Evolutionary conservation across 2,797 vertebrate genomes (phyloP).

Genomic region (Carduelis carduelis): DNA sequence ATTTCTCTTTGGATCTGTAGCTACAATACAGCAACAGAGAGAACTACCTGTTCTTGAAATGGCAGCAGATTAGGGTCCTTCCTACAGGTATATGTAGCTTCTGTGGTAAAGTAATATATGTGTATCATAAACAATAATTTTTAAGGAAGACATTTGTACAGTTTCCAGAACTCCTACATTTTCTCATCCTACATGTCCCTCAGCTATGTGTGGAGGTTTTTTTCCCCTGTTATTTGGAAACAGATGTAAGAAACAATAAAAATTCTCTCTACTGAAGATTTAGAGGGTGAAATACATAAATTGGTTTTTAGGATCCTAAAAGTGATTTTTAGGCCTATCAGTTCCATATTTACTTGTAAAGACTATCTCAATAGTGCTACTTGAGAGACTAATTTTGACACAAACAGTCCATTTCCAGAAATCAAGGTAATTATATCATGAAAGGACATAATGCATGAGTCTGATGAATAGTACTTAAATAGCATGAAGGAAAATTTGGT

Average conservation of each 20-base stretch:
- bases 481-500: neutral
- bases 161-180: neutral
- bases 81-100: neutral
- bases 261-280: neutral
- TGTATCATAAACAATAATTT: neutral
- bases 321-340: neutral
- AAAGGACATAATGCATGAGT: neutral
- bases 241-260: neutral
- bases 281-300: neutral
- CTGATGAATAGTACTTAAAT: neutral
- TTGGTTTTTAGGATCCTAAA: neutral
- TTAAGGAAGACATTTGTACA: neutral
- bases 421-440: neutral
- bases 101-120: neutral
- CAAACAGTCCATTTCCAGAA: neutral
- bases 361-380: neutral
- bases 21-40: neutral
- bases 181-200: neutral
- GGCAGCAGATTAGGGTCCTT: neutral
- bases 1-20: neutral
- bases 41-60: neutral
- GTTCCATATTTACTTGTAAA: neutral
- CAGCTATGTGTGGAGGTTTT: accelerated
- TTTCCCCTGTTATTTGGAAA: neutral
- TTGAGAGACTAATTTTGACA: neutral